Conservation (phyloP, 2,797 vertebrate genomes). For the Trematomus bernacchii region DNA sequence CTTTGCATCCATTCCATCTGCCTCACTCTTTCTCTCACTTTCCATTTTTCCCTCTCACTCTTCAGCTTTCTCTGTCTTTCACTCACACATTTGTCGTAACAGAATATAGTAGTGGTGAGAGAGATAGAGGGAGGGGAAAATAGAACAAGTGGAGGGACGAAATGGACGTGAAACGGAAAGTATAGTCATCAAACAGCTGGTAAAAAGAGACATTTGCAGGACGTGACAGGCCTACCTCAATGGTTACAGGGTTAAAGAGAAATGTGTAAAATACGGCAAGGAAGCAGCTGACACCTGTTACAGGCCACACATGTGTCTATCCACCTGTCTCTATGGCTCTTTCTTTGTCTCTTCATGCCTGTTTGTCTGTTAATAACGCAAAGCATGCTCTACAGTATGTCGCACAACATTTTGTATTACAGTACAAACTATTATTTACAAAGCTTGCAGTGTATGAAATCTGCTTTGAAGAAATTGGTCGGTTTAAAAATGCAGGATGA, state of each 20-base stretch:
- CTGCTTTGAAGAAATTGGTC: not conserved
- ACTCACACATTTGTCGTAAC: slow-evolving; percentile 35
- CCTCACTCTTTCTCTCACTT: slow-evolving; percentile 49
- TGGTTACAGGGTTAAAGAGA: slow-evolving; percentile 11
- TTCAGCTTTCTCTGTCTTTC: slow-evolving; percentile 15
- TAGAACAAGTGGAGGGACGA: not conserved
- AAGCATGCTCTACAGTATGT: not conserved
- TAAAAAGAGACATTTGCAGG: slow-evolving; percentile 21
- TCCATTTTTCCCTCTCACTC: slow-evolving; percentile 29
- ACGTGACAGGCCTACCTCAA: not conserved
- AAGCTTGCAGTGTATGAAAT: not conserved
- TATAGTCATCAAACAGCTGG: slow-evolving; percentile 20
- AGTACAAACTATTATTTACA: not conserved
- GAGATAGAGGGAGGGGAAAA: not conserved
- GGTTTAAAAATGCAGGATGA: slow-evolving; percentile 5
- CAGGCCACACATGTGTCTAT: slow-evolving; percentile 31
- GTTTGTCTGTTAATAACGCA: slow-evolving; percentile 6
- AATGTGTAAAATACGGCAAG: slow-evolving; percentile 31
- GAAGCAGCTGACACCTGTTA: slow-evolving; percentile 70
- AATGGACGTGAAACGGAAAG: slow-evolving; percentile 4
- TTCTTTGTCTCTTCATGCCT: slow-evolving; percentile 14
- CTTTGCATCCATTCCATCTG: slow-evolving; percentile 81
- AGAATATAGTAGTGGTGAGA: slow-evolving; percentile 22
- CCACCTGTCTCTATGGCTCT: slow-evolving; percentile 46
- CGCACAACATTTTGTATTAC: not conserved